Conservation (phyloP, 2,888 invertebrate genomes). For the Erebia epiphron region DNA sequence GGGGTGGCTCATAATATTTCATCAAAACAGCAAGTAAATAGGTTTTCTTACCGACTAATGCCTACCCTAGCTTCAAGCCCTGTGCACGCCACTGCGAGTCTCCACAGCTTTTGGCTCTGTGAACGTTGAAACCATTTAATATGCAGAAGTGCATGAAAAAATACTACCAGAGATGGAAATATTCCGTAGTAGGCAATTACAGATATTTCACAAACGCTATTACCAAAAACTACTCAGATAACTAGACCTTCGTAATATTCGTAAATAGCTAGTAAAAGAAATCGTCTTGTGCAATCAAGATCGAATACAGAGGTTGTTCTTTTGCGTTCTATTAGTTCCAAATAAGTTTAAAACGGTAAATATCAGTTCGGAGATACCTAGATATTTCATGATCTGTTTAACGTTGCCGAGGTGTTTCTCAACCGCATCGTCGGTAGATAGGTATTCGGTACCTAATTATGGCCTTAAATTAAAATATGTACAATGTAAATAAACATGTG, state of each 20-base stretch:
- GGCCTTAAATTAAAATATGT: background rate
- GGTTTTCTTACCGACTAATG: too few species aligned
- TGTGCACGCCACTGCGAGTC: too few species aligned
- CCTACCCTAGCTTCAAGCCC: too few species aligned
- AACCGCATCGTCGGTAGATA: background rate
- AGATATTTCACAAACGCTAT: slow-evolving; percentile 1
- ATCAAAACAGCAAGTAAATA: too few species aligned
- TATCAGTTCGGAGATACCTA: slow-evolving; percentile 14
- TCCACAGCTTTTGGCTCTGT: too few species aligned
- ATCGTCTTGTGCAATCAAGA: slow-evolving; percentile 36
- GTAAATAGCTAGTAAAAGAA: slow-evolving; percentile 30
- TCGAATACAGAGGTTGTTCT: slow-evolving; percentile 30
- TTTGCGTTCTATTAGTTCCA: slow-evolving; percentile 37
- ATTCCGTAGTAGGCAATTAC: background rate
- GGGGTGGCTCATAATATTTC: too few species aligned
- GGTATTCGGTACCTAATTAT: background rate
- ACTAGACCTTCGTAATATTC: slow-evolving; percentile 21
- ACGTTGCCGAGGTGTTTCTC: background rate
- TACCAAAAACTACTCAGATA: background rate
- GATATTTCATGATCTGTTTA: slow-evolving; percentile 4
- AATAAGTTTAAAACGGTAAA: slow-evolving; percentile 25
- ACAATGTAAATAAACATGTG: too few species aligned
- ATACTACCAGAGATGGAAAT: too few species aligned
- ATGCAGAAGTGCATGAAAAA: too few species aligned
- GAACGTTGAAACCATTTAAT: too few species aligned